Percentiles rank a stretch among this genome's conserved stretches.
Evolutionary conservation across 2,888 invertebrate species (phyloP).

Genomic region (Zeuzera pyrina): DNA sequence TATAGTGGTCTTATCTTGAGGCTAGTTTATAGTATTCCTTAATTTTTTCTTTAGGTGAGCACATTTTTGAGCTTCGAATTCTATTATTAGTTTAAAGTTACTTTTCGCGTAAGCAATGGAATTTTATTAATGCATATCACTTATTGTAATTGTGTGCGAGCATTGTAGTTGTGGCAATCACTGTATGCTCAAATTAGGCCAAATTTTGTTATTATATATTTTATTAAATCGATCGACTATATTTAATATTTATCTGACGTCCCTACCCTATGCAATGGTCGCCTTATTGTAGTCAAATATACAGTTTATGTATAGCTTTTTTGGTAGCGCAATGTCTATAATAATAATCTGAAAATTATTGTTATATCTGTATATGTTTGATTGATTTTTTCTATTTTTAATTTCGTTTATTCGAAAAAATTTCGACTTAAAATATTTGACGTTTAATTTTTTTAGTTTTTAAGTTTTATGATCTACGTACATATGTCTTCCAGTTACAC

Average conservation of each 20-base stretch:
- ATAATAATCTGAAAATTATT: too few species aligned
- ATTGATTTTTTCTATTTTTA: too few species aligned
- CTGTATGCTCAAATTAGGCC: constrained; percentile 39
- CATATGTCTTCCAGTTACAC: constrained; percentile 52
- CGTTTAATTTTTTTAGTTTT: constrained; percentile 18
- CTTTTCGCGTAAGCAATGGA: neutral
- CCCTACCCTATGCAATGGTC: constrained; percentile 3
- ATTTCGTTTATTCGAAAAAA: too few species aligned
- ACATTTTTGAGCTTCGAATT: constrained; percentile 2
- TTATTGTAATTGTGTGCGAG: constrained; percentile 16
- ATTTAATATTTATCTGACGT: constrained; percentile 4
- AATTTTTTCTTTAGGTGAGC: constrained; percentile 1
- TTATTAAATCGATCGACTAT: constrained; percentile 7
- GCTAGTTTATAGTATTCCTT: constrained; percentile 27
- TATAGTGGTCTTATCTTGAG: constrained; percentile 33
- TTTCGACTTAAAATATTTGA: too few species aligned
- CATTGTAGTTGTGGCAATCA: constrained; percentile 12
- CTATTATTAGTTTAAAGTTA: too few species aligned
- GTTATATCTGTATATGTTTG: too few species aligned
- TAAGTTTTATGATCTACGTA: constrained; percentile 37
- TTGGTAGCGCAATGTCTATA: too few species aligned
- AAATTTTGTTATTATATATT: constrained; percentile 24
- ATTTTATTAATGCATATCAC: constrained; percentile 28
- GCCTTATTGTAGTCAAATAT: constrained; percentile 14
- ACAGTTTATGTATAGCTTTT: constrained; percentile 9